Evolutionary conservation across 2,113 vertebrate species (phyloP).

Genomic region (Argyrosomus japonicus): DNA sequence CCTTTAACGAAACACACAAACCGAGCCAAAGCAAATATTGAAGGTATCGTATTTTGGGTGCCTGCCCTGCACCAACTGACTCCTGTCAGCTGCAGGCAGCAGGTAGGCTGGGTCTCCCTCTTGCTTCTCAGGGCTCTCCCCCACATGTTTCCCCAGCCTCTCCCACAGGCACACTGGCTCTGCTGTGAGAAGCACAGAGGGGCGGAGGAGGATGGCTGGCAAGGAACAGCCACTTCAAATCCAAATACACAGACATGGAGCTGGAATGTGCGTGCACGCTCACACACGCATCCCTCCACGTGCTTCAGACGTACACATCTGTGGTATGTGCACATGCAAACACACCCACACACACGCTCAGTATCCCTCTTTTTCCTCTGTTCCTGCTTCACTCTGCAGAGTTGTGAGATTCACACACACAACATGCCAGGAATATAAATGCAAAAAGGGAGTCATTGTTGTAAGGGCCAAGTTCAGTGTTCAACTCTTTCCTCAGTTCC

Average conservation of each 20-base stretch:
- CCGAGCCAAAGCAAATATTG: slow-evolving; percentile 66
- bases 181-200: slow-evolving; percentile 59
- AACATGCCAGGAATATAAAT: slow-evolving; percentile 61
- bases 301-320: slow-evolving; percentile 5
- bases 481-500: slow-evolving; percentile 40
- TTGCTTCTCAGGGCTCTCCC: slow-evolving; percentile 33
- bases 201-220: slow-evolving; percentile 61
- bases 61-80: slow-evolving; percentile 39
- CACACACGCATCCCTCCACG: slow-evolving; percentile 2
- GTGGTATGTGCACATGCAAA: slow-evolving; percentile 14
- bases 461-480: slow-evolving; percentile 51
- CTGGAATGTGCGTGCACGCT: slow-evolving; percentile 27
- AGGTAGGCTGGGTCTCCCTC: slow-evolving; percentile 43
- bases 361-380: slow-evolving; percentile 29
- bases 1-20: slow-evolving; percentile 23
- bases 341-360: slow-evolving; percentile 33
- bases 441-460: slow-evolving; percentile 75
- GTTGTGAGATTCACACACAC: slow-evolving; percentile 44
- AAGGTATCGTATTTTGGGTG: slow-evolving; percentile 55
- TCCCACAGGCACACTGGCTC: slow-evolving; percentile 58
- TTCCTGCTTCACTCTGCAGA: slow-evolving; percentile 48
- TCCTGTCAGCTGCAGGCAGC: slow-evolving; percentile 41
- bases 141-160: slow-evolving; percentile 65
- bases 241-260: slow-evolving; percentile 46
- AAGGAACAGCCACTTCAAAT: slow-evolving; percentile 60